Percentiles rank a stretch among this genome's conserved stretches.
Evolutionary conservation across 2,888 invertebrate genomes (phyloP).

Genomic region (Aphidoletes aphidimyza): DNA sequence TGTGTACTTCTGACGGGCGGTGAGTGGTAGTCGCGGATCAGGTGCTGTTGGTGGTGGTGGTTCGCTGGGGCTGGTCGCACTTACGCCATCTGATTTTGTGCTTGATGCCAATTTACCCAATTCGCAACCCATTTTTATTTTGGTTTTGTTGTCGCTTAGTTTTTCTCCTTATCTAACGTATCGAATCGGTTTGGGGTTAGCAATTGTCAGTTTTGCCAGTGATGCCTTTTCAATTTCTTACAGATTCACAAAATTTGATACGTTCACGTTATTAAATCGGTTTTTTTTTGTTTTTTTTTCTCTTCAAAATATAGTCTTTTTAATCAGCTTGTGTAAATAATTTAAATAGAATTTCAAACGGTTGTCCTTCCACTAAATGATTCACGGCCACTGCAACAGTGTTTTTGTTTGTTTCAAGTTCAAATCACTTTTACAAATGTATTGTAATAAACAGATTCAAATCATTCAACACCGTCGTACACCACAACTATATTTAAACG

Average conservation of each 20-base stretch:
- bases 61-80: slow-evolving; percentile 68
- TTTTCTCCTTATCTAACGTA: neutral
- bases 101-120: slow-evolving; percentile 77
- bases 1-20: slow-evolving; percentile 86
- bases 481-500: no score
- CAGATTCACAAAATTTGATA: neutral
- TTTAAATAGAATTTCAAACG: no score
- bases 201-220: neutral
- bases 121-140: slow-evolving; percentile 78
- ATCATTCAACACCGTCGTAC: no score
- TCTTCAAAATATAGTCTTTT: no score
- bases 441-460: no score
- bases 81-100: slow-evolving; percentile 61
- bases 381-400: slow-evolving; percentile 30
- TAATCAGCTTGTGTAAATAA: no score
- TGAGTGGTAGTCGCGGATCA: slow-evolving; percentile 83
- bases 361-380: no score
- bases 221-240: neutral
- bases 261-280: neutral
- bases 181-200: no score
- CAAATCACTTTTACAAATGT: no score
- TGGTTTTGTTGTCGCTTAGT: neutral
- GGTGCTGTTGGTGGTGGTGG: slow-evolving; percentile 76
- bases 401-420: no score
- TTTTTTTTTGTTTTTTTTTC: no score